phyloP scores from a whole-genome alignment of 2,797 vertebrate genomes.

The Tamandua tetradactyla region DNA sequence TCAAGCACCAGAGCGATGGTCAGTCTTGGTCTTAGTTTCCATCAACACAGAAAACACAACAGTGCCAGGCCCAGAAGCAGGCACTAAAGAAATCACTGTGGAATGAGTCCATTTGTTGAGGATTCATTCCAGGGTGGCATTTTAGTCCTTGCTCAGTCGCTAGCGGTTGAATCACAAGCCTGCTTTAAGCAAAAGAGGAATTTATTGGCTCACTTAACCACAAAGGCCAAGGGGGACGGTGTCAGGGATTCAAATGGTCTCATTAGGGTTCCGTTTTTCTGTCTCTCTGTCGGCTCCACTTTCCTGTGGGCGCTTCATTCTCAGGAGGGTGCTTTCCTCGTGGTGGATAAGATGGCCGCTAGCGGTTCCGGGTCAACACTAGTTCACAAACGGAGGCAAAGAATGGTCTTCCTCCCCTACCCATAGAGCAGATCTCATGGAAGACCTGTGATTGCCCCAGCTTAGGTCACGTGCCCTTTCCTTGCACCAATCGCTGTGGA shows the following conservation, averaged over 20 bases:
- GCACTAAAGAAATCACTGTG: neutral
- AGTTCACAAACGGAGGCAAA: neutral
- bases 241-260: neutral
- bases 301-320: neutral
- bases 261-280: neutral
- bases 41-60: neutral
- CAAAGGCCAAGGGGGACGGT: neutral
- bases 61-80: neutral
- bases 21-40: neutral
- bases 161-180: neutral
- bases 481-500: neutral
- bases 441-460: neutral
- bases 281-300: neutral
- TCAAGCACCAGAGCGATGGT: neutral
- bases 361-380: neutral
- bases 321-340: neutral
- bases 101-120: constrained; percentile 38
- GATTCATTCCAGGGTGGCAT: constrained; percentile 16
- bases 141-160: constrained; percentile 1
- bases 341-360: neutral
- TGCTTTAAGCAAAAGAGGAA: neutral
- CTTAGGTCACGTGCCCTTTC: neutral
- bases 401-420: neutral
- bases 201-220: neutral
- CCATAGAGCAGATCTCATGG: neutral